Evolutionary conservation across 2,113 vertebrate genomes (phyloP).

Genomic region (Cinclus cinclus): DNA sequence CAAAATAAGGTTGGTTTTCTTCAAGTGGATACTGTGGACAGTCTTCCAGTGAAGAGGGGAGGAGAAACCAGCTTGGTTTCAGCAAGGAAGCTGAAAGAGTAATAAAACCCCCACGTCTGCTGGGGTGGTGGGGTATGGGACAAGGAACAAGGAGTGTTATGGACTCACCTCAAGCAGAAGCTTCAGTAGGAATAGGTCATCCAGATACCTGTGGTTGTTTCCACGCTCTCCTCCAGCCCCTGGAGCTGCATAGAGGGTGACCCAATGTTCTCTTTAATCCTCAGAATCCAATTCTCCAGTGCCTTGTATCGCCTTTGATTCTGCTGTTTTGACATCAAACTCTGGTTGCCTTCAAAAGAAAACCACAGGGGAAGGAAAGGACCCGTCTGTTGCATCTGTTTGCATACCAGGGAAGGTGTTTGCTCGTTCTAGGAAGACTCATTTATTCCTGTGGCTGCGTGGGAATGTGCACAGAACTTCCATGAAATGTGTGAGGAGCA

Average conservation of each 20-base stretch:
- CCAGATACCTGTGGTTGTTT: neutral
- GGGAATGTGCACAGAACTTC: neutral
- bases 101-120: neutral
- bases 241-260: neutral
- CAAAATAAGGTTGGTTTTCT: neutral
- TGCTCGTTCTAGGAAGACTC: neutral
- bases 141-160: rapidly evolving
- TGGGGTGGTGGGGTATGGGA: neutral
- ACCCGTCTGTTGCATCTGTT: neutral
- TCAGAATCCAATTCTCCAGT: neutral
- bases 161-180: rapidly evolving
- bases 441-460: neutral
- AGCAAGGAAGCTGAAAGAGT: neutral
- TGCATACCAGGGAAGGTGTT: rapidly evolving
- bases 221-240: neutral
- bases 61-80: neutral
- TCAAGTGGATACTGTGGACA: neutral
- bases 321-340: neutral
- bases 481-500: neutral
- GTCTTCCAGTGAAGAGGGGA: neutral
- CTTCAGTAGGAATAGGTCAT: neutral
- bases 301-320: rapidly evolving
- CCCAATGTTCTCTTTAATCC: neutral
- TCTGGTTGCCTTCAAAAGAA: neutral
- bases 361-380: neutral